Percentiles rank a stretch among this genome's conserved stretches.
phyloP scores from a whole-genome alignment of 2,113 vertebrate genomes.

The Phalacrocorax carbo region DNA sequence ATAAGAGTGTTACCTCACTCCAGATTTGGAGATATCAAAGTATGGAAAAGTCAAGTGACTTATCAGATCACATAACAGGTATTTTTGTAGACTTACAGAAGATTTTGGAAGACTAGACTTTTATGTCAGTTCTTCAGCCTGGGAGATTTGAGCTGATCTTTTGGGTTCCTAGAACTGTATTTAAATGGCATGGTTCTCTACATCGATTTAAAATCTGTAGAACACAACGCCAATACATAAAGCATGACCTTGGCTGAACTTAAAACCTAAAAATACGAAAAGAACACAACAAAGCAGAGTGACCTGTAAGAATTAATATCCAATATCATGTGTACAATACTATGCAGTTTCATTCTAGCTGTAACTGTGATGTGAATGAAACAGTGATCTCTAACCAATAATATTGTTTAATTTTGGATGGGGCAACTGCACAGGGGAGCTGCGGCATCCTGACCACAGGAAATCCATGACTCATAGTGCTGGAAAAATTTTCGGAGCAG shows the following conservation, averaged over 20 bases:
- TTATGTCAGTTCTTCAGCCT: background rate
- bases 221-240: background rate
- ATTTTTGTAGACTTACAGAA: background rate
- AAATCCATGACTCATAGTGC: background rate
- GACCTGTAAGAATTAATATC: background rate
- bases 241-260: background rate
- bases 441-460: background rate
- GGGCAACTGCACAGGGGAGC: background rate
- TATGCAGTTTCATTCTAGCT: background rate
- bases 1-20: background rate
- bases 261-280: background rate
- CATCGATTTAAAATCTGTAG: background rate
- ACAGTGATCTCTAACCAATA: background rate
- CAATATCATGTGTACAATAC: background rate
- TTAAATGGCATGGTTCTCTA: background rate
- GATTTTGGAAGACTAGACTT: background rate
- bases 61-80: background rate
- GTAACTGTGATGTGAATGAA: background rate
- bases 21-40: background rate
- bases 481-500: background rate
- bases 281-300: background rate
- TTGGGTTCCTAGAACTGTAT: background rate
- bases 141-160: background rate
- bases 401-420: background rate
- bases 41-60: background rate